Evolutionary conservation across 2,797 vertebrate species (phyloP), one percentile per base, ranked within the genome.

Genomic region (Diplodus puntazzo): DNA sequence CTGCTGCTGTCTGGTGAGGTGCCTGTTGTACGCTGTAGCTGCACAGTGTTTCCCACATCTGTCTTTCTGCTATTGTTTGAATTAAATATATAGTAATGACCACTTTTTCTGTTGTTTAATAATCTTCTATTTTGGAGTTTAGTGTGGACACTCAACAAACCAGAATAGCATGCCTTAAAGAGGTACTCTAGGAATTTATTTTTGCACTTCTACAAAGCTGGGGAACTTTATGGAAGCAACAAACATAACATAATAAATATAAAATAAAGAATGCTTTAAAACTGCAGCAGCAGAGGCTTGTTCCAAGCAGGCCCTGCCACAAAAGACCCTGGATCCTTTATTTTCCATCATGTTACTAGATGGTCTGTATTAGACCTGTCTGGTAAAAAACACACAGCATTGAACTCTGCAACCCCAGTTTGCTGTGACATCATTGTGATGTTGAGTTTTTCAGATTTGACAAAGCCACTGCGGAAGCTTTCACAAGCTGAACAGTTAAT

Each of bases 1-100:
- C 46, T 43, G n/a, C 64, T 69, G 69, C 67, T 50, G 64, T 63
- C 54, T 64, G n/a, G 46, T 61, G 59, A 73, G 27, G 58, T 65
- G 48, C 45, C 23, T 52, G 46, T 42, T 7, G 34, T 48, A 17
- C 20, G 45, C 5, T 39, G 39, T 50, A 34, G 21, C 2, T 61
- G 12, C 48, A 42, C 11, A 42, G 5, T 16, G 11, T 59, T 20
- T 61, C 59, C 14, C 55, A 72, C 50, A 61, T 6, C 21, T 39
- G 21, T 42, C 3, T 71, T 67, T 30, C n/a, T 23, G 8, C 20
- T n/a, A 17, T 39, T 14, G 13, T 12, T 21, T 58, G 10, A 0
- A 10, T 0, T 16, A 50, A 21, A 6, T 14, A 25, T 69, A 25
- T 42, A 20, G 5, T 25, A 54, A 12, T 11, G 17, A 34, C 7